Conservation (phyloP, 2,797 vertebrate species). For the Loriculus beryllinus region DNA sequence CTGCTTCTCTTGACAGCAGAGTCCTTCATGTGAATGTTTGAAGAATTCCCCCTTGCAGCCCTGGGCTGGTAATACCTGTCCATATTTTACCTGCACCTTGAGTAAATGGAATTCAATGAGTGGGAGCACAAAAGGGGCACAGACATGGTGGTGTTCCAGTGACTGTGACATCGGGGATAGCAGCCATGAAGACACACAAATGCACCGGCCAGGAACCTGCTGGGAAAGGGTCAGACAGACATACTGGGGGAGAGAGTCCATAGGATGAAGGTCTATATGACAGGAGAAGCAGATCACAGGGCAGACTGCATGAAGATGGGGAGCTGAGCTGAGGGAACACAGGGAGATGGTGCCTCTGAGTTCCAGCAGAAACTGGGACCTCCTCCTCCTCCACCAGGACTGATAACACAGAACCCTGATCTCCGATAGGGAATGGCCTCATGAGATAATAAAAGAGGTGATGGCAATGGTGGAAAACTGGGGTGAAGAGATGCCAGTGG, state of each 20-base stretch:
- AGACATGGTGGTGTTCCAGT: neutral
- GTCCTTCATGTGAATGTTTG: neutral
- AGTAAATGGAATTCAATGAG: neutral
- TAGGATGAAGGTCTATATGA: rapidly evolving
- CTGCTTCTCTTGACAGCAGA: neutral
- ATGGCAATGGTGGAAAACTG: neutral
- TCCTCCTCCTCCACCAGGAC: neutral
- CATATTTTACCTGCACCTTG: neutral
- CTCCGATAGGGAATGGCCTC: neutral
- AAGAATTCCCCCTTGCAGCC: neutral
- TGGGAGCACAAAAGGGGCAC: neutral
- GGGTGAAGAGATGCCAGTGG: neutral
- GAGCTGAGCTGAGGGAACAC: neutral
- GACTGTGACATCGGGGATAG: rapidly evolving
- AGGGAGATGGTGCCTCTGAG: neutral
- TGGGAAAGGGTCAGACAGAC: neutral
- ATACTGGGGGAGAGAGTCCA: rapidly evolving
- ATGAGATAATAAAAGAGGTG: neutral
- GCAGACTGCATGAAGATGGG: neutral
- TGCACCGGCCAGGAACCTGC: neutral
- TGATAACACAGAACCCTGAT: neutral
- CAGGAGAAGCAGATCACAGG: rapidly evolving
- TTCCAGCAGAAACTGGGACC: neutral
- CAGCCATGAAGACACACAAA: rapidly evolving
- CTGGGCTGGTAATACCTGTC: neutral